phyloP scores from a whole-genome alignment of 64 coral and sea anemone species.

The Stichodactyla mertensii region DNA sequence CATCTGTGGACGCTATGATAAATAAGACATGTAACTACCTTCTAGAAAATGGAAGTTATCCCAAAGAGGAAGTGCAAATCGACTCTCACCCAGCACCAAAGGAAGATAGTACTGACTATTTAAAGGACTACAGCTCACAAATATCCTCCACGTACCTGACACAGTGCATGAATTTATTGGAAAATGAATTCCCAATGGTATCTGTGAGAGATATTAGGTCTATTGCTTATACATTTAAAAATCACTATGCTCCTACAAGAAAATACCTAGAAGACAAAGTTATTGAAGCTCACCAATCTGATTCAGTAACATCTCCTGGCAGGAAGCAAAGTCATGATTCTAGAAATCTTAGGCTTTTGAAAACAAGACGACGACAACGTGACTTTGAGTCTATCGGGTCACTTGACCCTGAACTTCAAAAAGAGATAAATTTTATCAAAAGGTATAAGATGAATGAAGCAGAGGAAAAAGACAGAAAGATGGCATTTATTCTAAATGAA shows the following conservation, averaged over 20 bases:
- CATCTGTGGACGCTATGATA: conserved; percentile 14
- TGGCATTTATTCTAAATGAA: conserved; percentile 76
- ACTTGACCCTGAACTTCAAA: conserved; percentile 39
- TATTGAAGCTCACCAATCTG: conserved; percentile 11
- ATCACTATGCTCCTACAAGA: conserved; percentile 77
- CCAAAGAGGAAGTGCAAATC: conserved; percentile 25
- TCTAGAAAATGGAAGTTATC: conserved; percentile 54
- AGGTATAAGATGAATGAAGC: conserved; percentile 43
- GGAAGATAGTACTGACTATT: conserved; percentile 40
- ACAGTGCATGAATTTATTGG: conserved; percentile 49
- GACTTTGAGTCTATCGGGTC: neutral
- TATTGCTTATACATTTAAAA: conserved; percentile 33
- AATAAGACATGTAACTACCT: conserved; percentile 59
- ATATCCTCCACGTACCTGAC: conserved; percentile 11
- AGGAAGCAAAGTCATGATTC: neutral
- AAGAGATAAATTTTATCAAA: conserved; percentile 68
- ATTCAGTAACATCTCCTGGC: neutral
- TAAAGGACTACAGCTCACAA: conserved; percentile 55
- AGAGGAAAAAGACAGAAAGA: conserved; percentile 50
- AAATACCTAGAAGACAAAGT: conserved; percentile 70
- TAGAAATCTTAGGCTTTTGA: conserved; percentile 10
- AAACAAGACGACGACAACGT: neutral
- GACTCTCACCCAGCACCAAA: no score
- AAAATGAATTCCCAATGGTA: conserved; percentile 63
- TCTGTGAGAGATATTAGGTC: conserved; percentile 44